phyloP scores from a whole-genome alignment of 2,888 invertebrate genomes.

The Nomada lathburiana region DNA sequence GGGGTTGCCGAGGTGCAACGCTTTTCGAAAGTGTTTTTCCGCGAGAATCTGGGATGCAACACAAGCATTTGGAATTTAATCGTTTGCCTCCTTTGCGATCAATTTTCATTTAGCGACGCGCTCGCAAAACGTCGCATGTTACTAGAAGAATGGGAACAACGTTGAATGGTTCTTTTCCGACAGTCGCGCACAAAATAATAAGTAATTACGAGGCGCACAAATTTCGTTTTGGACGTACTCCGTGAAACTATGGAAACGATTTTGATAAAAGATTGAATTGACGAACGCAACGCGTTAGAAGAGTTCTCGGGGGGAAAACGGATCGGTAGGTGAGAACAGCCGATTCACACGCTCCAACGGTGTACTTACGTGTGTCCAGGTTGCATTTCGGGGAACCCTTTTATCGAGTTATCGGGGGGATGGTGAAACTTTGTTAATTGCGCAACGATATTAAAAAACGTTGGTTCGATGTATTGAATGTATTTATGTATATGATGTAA shows the following conservation, averaged over 20 bases:
- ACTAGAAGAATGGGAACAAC: no score
- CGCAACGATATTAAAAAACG: slow-evolving; percentile 60
- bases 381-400: slow-evolving; percentile 56
- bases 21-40: slow-evolving; percentile 72
- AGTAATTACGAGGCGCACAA: slow-evolving; percentile 2
- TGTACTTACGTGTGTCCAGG: slow-evolving; percentile 42
- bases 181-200: background rate
- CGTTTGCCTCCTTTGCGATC: slow-evolving; percentile 5
- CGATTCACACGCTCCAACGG: background rate
- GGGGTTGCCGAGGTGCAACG: slow-evolving; percentile 73
- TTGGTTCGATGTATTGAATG: slow-evolving; percentile 73
- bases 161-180: background rate
- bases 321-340: slow-evolving; percentile 14
- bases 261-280: background rate
- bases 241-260: background rate
- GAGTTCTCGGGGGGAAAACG: slow-evolving; percentile 12
- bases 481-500: slow-evolving; percentile 74
- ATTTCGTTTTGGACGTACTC: slow-evolving; percentile 27
- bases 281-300: slow-evolving; percentile 2
- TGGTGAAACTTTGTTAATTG: slow-evolving; percentile 51
- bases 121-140: no score
- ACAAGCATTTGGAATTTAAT: slow-evolving; percentile 33
- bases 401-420: slow-evolving; percentile 13
- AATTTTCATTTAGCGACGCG: background rate
- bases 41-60: slow-evolving; percentile 57